Evolutionary conservation across 2,797 vertebrate species (phyloP), one percentile per base, ranked within the genome.

Genomic region (Halcyon smyrnensis): DNA sequence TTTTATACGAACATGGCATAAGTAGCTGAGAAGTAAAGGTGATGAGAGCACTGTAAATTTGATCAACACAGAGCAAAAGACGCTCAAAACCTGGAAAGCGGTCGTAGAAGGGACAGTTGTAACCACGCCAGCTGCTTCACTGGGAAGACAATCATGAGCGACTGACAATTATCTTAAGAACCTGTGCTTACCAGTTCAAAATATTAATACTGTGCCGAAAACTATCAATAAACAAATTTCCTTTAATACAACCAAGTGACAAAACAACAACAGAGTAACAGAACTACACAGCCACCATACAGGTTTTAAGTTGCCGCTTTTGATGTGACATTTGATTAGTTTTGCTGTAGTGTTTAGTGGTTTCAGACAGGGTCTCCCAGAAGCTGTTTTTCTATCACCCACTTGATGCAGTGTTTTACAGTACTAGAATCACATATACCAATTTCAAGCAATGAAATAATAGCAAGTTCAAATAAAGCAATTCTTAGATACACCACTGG

Each of bases 251-350:
- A 24, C 5, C 18, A 46, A 34, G 25, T 32, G 36, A 53, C 20
- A 73, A 92, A 79, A 23, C 15, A 68, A 28, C 53, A n/a, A 36
- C 24, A 73, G 27, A n/a, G 27, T 30, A 65, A 53, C 36, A n/a
- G 13, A 71, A 27, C 48, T 78, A 57, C 10, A 20, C 8, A 62
- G 65, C 15, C 5, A 45, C 50, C 6, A 28, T 7, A 43, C 15
- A 50, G 12, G n/a, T 60, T 70, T 56, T 51, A 83, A 71, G 16
- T 3, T 28, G 24, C 51, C 70, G 41, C 8, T 89, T 86, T 62
- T 59, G 32, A 59, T 0, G 0, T 41, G 20, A 43, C 12, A 78
- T 87, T 36, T 46, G 36, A 27, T 45, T 32, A 5, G 9, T 60
- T 69, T 80, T 45, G 21, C 59, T 76, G 14, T 28, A 4, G 2